These are phyloP conservation scores for Agrochola lota DNA, from an alignment of 2,888 invertebrate species.

Conservation along the genomic window DNA sequence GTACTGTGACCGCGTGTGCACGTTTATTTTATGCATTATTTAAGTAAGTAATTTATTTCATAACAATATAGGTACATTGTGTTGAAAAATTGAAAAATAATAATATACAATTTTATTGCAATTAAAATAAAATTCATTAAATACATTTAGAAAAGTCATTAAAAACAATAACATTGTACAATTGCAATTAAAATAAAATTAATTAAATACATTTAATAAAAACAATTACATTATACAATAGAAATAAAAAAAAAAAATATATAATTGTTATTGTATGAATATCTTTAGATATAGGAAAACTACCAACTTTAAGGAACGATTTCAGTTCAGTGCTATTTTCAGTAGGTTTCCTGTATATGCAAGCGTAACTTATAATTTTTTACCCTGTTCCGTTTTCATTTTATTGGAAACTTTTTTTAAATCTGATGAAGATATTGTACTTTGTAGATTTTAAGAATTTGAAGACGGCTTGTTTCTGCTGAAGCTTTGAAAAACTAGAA, in stretches of 20 bases:
- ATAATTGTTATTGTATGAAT: constrained; percentile 36
- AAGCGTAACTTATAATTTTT: not conserved
- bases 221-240: too few relatives aligned
- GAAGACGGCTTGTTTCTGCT: not conserved
- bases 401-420: not conserved
- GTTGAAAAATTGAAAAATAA: too few relatives aligned
- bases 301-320: not conserved
- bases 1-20: constrained; percentile 43
- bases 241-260: too few relatives aligned
- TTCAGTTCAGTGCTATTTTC: not conserved
- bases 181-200: too few relatives aligned
- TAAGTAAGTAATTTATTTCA: too few relatives aligned
- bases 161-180: too few relatives aligned
- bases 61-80: too few relatives aligned
- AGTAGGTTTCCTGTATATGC: not conserved
- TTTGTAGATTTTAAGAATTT: not conserved
- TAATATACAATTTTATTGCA: too few relatives aligned
- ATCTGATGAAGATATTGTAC: not conserved
- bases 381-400: not conserved
- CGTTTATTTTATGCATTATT: constrained; percentile 66
- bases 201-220: too few relatives aligned
- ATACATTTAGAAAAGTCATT: too few relatives aligned
- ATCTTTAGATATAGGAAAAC: constrained; percentile 6
- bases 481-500: not conserved
- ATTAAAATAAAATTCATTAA: too few relatives aligned